These are phyloP conservation scores for Cyprinus carpio DNA, from an alignment of 2,113 vertebrate genomes.

Conservation along the genomic window DNA sequence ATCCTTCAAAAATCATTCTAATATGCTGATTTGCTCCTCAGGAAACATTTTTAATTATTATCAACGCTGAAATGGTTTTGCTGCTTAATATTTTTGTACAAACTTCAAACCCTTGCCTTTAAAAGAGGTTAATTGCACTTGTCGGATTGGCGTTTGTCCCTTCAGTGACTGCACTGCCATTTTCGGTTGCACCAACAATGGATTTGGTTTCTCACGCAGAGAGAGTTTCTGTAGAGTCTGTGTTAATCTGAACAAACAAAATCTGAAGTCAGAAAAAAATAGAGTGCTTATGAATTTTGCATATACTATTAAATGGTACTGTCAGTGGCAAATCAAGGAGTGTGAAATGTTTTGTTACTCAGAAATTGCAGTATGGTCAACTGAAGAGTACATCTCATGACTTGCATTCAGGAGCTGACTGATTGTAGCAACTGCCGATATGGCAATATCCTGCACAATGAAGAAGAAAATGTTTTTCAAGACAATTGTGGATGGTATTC, in stretches of 20 bases:
- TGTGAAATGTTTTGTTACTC: not conserved
- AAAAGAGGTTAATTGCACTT: conserved; percentile 49
- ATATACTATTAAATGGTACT: not conserved
- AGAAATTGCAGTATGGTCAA: not conserved
- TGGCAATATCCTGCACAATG: conserved; percentile 31
- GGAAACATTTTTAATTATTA: not conserved
- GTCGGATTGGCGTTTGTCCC: not conserved
- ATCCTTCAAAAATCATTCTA: no score
- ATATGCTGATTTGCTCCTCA: no score
- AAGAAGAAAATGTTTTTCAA: not conserved
- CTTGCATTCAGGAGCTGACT: conserved; percentile 55
- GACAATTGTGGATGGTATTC: not conserved
- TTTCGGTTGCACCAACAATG: conserved; percentile 57
- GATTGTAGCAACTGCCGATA: conserved; percentile 51
- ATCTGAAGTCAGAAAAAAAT: not conserved
- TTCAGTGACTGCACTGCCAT: conserved; percentile 45
- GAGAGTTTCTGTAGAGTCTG: conserved; percentile 41
- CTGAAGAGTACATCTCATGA: not conserved
- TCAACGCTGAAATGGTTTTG: no score
- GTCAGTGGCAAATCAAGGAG: not conserved
- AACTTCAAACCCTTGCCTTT: conserved; percentile 14
- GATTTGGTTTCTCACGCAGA: not conserved
- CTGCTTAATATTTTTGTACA: not conserved
- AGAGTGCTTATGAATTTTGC: not conserved
- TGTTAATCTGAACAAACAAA: conserved; percentile 46